phyloP scores from a whole-genome alignment of 2,113 vertebrate species.

The Lasiurus cinereus region DNA sequence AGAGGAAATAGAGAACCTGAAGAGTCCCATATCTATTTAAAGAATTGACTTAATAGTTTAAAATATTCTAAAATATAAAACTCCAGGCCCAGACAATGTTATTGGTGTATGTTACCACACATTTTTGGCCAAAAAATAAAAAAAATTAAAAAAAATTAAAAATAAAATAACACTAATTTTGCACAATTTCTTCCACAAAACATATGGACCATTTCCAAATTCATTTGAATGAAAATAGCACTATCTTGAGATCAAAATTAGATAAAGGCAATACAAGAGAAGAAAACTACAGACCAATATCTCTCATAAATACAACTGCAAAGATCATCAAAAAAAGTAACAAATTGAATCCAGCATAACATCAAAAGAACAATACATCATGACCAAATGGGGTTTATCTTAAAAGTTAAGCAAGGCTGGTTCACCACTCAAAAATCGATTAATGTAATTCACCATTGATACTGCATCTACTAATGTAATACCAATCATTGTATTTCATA shows the following conservation, averaged over 20 bases:
- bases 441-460: neutral
- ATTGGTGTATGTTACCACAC: neutral
- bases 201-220: neutral
- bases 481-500: neutral
- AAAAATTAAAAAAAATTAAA: no score
- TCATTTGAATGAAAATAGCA: neutral
- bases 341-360: neutral
- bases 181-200: neutral
- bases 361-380: neutral
- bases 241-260: neutral
- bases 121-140: neutral
- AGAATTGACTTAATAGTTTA: neutral
- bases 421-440: conserved; percentile 28
- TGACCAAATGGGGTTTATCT: neutral
- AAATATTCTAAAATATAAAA: neutral
- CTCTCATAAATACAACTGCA: neutral
- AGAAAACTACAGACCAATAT: neutral
- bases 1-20: neutral
- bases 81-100: neutral
- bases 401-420: neutral
- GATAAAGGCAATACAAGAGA: neutral
- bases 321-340: neutral
- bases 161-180: neutral
- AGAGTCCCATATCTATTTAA: neutral
- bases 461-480: neutral